phyloP scores from a whole-genome alignment of 2,113 vertebrate species.

The Bubalus kerabau region DNA sequence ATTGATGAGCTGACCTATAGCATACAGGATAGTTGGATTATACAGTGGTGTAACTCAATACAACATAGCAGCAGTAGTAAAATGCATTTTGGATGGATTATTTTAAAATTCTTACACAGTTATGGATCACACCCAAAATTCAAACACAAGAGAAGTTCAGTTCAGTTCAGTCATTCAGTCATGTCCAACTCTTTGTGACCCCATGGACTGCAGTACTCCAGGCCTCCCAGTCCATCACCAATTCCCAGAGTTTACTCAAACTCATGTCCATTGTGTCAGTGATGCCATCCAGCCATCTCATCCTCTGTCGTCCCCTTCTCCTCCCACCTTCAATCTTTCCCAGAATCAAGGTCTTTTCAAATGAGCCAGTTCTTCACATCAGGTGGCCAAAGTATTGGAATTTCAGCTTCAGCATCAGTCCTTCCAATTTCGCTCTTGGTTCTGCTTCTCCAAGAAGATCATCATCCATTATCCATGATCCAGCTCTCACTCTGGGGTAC shows the following conservation, averaged over 20 bases:
- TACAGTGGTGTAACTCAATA: fast-evolving
- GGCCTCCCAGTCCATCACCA: neutral
- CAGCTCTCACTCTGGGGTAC: fast-evolving
- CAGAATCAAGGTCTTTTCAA: neutral
- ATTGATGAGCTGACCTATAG: fast-evolving
- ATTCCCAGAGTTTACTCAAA: neutral
- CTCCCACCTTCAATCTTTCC: neutral
- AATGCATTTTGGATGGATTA: neutral
- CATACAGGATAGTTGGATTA: neutral
- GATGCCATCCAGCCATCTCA: neutral
- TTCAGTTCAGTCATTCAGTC: neutral
- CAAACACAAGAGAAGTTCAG: neutral
- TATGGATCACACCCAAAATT: neutral
- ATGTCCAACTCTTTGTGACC: neutral
- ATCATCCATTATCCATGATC: fast-evolving
- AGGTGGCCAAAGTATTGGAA: neutral
- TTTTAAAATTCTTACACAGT: neutral
- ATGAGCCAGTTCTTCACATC: neutral
- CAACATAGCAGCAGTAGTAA: fast-evolving
- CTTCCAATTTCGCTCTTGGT: neutral
- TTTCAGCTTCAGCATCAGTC: neutral
- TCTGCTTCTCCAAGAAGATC: neutral
- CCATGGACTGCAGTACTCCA: neutral
- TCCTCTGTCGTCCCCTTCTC: neutral
- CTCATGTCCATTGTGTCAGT: neutral